A percentile compares a stretch with the other conserved stretches of the same genome.
phyloP scores from a whole-genome alignment of 1,140 invertebrate species.

The Tribolium castaneum region DNA sequence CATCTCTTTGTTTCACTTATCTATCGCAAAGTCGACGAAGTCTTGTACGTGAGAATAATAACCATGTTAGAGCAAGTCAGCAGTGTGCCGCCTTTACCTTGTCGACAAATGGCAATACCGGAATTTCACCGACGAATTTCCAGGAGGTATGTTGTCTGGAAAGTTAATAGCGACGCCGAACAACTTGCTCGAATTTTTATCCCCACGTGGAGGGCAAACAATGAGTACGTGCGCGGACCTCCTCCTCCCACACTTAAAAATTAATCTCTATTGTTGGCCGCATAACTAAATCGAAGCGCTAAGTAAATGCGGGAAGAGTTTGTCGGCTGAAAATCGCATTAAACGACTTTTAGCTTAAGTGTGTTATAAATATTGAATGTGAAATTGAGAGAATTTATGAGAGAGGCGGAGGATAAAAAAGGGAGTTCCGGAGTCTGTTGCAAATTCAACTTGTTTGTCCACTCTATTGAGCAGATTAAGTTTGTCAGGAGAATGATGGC shows the following conservation, averaged over 20 bases:
- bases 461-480: conserved; percentile 22
- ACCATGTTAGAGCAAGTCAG: conserved; percentile 40
- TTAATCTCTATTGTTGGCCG: not conserved
- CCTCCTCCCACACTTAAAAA: not conserved
- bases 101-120: conserved; percentile 37
- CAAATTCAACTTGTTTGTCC: conserved; percentile 32
- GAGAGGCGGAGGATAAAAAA: not conserved
- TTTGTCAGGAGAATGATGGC: conserved; percentile 31
- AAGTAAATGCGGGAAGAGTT: not conserved
- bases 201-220: not conserved
- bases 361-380: conserved; percentile 16
- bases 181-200: not conserved
- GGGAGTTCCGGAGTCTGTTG: not conserved
- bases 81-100: conserved; percentile 39
- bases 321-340: not conserved
- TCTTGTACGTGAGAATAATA: conserved; percentile 43
- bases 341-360: not conserved
- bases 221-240: not conserved
- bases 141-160: conserved; percentile 8
- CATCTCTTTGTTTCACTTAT: conserved; percentile 26
- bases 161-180: not conserved
- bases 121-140: conserved; percentile 25
- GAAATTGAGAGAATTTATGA: conserved; percentile 11
- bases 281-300: not conserved
- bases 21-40: conserved; percentile 29